Evolutionary conservation across 1,140 invertebrate genomes (phyloP), one percentile per base, ranked within the genome.

Genomic region (Drosophila arizonae): DNA sequence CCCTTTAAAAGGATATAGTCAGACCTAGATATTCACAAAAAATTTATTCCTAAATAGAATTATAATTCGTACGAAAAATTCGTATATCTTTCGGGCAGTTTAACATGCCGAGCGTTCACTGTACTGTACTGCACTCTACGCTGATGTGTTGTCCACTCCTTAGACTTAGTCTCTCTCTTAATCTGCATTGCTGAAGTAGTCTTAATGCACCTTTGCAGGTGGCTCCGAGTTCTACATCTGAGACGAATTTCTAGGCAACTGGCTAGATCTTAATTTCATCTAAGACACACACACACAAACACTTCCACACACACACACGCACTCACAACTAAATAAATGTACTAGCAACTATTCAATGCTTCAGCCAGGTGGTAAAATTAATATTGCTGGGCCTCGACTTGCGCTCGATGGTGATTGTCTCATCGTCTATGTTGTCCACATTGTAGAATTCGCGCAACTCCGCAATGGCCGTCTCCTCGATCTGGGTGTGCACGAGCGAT

Each of bases 401-500:
- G 10, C 95, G 90, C 50, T 93, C 92, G 26, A 95, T 93, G 24
- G 92, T 93, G n/a, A 95, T 94, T 17, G 92, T 80, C 90, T 95
- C 94, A 76, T 95, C 94, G 45, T 86, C 87, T 10, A 93, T 92
- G 74, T 93, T 92, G 10, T 93, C 90, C 6, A 92, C 93, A 76
- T 93, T 93, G 80, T 95, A 95, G 76, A 95, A 94, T 36, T 91
- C 91, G 36, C 93, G 75, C 6, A 95, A 87, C 69, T 95, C 94
- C 21, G 94, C 92, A 36, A 95, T 95, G n/a, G 95, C 95, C 70
- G 93, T 92, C 78, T 95, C 95, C 90, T 95, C 95, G 17, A 95
- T 93, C 93, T 95, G 95, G 11, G 94, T 95, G 13, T 95, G 91
- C 36, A 92, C 77, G 4, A 95, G 89, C 4, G 94, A 93, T 82